These are phyloP conservation scores for Propithecus coquereli DNA, from an alignment of 2,113 vertebrate genomes.

Conservation along the genomic window DNA sequence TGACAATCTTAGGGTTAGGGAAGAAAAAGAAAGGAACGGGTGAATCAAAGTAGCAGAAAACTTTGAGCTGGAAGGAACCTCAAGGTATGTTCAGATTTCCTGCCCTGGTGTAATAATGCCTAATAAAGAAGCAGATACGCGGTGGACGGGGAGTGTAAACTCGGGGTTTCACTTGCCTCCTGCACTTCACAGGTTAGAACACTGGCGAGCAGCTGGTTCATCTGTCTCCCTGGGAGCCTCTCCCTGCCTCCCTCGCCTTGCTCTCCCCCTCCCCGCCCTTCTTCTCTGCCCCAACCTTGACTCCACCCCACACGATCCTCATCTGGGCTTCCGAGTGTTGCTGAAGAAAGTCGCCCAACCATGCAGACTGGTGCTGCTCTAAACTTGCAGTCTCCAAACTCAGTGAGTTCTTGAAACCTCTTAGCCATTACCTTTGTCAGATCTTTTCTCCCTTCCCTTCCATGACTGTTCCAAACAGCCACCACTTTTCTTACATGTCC, in stretches of 20 bases:
- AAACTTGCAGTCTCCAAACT: not conserved
- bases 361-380: accelerated
- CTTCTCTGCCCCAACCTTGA: not conserved
- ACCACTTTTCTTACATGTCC: not conserved
- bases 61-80: not conserved
- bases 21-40: not conserved
- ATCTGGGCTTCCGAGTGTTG: not conserved
- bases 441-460: not conserved
- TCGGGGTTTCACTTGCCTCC: not conserved
- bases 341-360: not conserved
- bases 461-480: not conserved
- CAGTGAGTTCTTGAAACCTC: not conserved
- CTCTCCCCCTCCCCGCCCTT: not conserved
- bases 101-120: not conserved
- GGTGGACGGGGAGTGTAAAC: not conserved
- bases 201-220: not conserved
- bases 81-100: not conserved
- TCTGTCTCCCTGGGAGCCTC: not conserved
- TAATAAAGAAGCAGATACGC: not conserved
- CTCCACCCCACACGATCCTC: not conserved
- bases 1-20: not conserved
- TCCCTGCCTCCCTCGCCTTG: not conserved
- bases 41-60: not conserved
- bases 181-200: not conserved
- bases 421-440: no score